Evolutionary conservation across 2,888 invertebrate genomes (phyloP).

Genomic region (Ochlodes sylvanus): DNA sequence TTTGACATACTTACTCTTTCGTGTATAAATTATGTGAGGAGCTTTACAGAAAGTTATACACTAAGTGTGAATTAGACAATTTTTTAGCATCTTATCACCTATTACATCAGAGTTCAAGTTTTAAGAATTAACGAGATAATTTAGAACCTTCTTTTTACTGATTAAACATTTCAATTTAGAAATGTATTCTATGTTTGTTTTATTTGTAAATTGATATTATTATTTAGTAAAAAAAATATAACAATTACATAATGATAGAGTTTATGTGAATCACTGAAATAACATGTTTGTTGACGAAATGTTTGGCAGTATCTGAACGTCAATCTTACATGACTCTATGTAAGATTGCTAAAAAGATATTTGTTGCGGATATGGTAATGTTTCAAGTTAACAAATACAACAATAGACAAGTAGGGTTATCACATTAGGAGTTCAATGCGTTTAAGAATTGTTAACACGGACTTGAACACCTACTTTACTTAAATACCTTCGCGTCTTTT

Average conservation of each 20-base stretch:
- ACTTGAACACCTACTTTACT: background rate
- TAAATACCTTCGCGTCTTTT: too few species aligned
- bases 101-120: too few species aligned
- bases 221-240: background rate
- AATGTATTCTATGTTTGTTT: too few species aligned
- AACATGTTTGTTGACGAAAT: slow-evolving; percentile 21
- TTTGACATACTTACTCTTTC: too few species aligned
- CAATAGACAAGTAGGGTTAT: slow-evolving; percentile 11
- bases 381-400: slow-evolving; percentile 28
- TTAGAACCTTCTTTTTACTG: too few species aligned
- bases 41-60: too few species aligned
- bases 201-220: background rate
- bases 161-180: too few species aligned
- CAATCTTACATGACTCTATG: slow-evolving; percentile 12
- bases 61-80: too few species aligned
- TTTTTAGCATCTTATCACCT: too few species aligned
- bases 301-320: slow-evolving; percentile 14
- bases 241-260: slow-evolving; percentile 16
- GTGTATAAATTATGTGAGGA: too few species aligned
- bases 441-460: background rate
- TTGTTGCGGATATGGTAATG: slow-evolving; percentile 20
- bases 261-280: slow-evolving; percentile 8
- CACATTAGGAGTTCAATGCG: background rate
- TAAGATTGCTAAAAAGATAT: slow-evolving; percentile 16
- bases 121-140: too few species aligned